These are phyloP conservation scores for Lycophotia porphyrea DNA, from an alignment of 2,888 invertebrate species.

Conservation along the genomic window DNA sequence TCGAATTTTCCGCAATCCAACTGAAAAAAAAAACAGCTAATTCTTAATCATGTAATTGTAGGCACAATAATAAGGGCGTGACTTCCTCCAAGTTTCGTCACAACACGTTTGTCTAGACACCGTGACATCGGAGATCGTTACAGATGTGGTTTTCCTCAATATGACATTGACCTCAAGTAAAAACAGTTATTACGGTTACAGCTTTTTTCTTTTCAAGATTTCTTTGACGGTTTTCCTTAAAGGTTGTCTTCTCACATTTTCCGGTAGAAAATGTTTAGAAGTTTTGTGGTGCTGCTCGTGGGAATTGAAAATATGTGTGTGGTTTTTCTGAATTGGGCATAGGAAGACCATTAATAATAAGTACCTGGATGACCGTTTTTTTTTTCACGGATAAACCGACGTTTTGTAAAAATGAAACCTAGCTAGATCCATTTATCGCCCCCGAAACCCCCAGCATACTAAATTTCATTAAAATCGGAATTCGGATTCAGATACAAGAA, in stretches of 20 bases:
- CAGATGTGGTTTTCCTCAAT: constrained; percentile 62
- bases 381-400: too few species aligned
- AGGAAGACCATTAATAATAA: too few species aligned
- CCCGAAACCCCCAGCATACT: too few species aligned
- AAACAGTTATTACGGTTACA: constrained; percentile 19
- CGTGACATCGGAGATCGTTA: constrained; percentile 36
- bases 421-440: too few species aligned
- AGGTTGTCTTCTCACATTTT: background rate
- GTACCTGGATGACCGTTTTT: too few species aligned
- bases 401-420: too few species aligned
- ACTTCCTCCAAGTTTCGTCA: constrained; percentile 41
- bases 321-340: background rate
- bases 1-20: background rate
- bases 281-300: background rate
- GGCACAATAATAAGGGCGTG: constrained; percentile 22
- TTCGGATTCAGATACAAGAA: too few species aligned
- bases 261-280: background rate
- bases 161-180: constrained; percentile 56
- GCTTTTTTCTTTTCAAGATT: constrained; percentile 34
- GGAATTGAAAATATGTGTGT: background rate
- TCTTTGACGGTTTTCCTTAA: constrained; percentile 30
- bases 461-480: too few species aligned
- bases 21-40: background rate
- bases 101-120: constrained; percentile 54
- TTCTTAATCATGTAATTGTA: constrained; percentile 19